phyloP scores from a whole-genome alignment of 2,797 vertebrate species.

The Pipistrellus nathusii region DNA sequence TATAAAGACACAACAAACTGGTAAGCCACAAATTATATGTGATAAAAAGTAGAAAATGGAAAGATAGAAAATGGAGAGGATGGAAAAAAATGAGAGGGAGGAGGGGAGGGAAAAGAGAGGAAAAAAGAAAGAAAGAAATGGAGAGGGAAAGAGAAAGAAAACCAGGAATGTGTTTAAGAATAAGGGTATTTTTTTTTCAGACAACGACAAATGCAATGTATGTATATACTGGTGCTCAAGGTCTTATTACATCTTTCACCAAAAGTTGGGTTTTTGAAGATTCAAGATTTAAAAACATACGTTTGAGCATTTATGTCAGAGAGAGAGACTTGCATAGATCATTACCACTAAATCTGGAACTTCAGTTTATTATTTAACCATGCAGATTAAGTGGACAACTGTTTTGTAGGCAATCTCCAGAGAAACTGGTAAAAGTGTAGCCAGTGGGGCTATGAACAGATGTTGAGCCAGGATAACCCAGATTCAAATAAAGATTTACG shows the following conservation, averaged over 20 bases:
- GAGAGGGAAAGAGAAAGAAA: background rate
- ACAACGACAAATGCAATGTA: background rate
- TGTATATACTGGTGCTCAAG: background rate
- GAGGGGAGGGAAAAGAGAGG: background rate
- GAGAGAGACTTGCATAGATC: background rate
- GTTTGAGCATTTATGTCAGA: background rate
- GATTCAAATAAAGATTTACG: background rate
- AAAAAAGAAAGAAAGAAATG: no score
- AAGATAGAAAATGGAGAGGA: background rate
- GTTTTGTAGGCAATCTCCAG: background rate
- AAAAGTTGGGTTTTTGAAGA: background rate
- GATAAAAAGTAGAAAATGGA: background rate
- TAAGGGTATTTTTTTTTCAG: background rate
- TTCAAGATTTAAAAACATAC: background rate
- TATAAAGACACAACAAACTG: background rate
- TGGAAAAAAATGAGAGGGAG: background rate
- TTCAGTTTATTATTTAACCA: background rate
- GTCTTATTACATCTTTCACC: background rate
- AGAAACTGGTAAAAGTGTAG: background rate
- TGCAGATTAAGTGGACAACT: background rate
- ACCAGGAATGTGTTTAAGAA: background rate
- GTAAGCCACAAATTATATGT: background rate
- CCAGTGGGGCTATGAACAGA: background rate
- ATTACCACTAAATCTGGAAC: background rate
- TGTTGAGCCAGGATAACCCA: background rate